Conservation (phyloP, 2,797 vertebrate genomes). For the Prionace glauca region DNA sequence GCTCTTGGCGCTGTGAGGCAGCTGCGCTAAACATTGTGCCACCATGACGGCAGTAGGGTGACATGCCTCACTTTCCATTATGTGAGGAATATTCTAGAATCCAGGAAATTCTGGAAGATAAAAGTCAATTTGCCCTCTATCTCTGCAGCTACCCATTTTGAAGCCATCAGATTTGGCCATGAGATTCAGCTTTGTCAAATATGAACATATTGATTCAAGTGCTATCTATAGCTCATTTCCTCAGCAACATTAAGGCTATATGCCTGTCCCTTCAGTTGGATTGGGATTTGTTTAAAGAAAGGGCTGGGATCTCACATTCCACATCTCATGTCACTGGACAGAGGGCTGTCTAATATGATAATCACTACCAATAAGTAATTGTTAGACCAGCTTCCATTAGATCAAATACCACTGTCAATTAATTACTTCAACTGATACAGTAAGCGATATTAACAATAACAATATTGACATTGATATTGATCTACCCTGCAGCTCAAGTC, state of each 20-base stretch:
- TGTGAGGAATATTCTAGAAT: background rate
- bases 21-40: no score
- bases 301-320: background rate
- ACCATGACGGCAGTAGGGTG: background rate
- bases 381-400: background rate
- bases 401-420: background rate
- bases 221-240: background rate
- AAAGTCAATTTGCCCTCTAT: background rate
- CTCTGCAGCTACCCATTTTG: background rate
- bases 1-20: no score
- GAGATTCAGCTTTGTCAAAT: background rate
- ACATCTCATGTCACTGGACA: background rate
- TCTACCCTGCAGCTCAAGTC: background rate
- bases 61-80: background rate
- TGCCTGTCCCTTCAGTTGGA: background rate
- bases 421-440: background rate
- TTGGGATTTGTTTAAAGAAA: background rate
- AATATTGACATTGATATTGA: background rate
- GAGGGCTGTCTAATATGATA: background rate
- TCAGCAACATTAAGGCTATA: background rate
- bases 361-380: background rate
- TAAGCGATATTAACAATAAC: background rate
- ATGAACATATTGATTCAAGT: background rate
- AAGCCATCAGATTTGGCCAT: background rate
- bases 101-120: background rate